These are phyloP conservation scores for Stegophylla sp. DNA, from an alignment of 2,888 invertebrate species.

Conservation along the genomic window DNA sequence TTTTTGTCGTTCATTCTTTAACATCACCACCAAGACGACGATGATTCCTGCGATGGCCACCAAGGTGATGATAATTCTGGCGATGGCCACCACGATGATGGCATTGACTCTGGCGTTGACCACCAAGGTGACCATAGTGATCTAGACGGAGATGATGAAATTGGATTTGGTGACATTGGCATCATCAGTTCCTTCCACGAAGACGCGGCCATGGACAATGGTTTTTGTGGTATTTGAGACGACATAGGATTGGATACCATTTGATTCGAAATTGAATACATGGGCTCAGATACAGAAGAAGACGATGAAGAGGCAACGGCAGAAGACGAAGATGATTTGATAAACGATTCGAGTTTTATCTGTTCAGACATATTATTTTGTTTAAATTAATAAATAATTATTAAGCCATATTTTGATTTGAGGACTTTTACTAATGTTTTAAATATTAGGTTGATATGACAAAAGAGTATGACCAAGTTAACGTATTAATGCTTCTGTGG, in stretches of 20 bases:
- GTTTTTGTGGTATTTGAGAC: neutral
- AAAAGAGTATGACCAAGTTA: too few relatives aligned
- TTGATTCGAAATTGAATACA: neutral
- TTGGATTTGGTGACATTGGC: neutral
- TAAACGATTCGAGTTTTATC: conserved; percentile 5
- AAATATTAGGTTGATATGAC: too few relatives aligned
- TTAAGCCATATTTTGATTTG: too few relatives aligned
- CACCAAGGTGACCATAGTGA: neutral
- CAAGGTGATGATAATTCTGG: neutral
- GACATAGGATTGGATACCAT: neutral
- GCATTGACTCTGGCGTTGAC: neutral
- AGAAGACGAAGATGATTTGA: neutral
- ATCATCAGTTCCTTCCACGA: neutral
- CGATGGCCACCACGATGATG: conserved; percentile 3
- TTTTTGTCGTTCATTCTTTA: neutral
- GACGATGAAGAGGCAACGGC: neutral
- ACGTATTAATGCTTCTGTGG: too few relatives aligned
- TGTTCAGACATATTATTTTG: neutral
- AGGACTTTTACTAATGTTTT: too few relatives aligned
- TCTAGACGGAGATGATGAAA: neutral
- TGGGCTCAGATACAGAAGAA: neutral
- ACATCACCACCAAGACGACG: neutral
- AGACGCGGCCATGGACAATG: neutral
- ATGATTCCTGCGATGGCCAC: neutral
- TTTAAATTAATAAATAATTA: too few relatives aligned